These are phyloP conservation scores for Paralinhomoeus sp. DNA, from an alignment of 2,888 invertebrate genomes.

Conservation along the genomic window DNA sequence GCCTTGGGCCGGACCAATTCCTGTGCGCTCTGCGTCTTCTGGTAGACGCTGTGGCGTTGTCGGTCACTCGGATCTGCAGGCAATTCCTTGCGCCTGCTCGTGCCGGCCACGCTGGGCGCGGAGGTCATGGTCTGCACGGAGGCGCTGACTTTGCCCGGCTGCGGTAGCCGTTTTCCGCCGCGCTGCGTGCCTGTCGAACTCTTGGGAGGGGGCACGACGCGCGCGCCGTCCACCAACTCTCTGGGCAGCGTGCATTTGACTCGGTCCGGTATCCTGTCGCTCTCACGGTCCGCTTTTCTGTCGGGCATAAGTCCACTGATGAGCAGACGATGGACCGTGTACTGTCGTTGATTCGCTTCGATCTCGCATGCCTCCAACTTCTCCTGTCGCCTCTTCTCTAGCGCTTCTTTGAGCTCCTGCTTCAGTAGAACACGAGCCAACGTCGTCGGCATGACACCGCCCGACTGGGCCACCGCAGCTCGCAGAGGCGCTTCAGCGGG, in stretches of 20 bases:
- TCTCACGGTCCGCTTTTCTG: slow-evolving; percentile 1
- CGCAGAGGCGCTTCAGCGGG: neutral
- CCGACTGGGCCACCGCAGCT: too few species aligned
- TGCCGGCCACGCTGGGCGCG: neutral
- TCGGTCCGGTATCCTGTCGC: slow-evolving; percentile 18
- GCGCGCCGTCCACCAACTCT: slow-evolving; percentile 18
- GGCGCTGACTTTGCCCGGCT: neutral
- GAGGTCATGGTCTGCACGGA: slow-evolving; percentile 1
- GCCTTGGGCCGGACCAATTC: neutral
- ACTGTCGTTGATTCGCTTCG: slow-evolving; percentile 24
- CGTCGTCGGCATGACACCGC: slow-evolving; percentile 8
- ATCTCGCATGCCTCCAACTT: slow-evolving; percentile 30
- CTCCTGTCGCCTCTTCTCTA: slow-evolving; percentile 26
- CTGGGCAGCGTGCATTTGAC: slow-evolving; percentile 19
- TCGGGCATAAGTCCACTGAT: slow-evolving; percentile 19
- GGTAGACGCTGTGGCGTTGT: neutral
- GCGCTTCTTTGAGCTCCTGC: slow-evolving; percentile 31
- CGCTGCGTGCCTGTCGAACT: neutral
- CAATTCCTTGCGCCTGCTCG: neutral
- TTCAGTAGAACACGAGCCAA: slow-evolving; percentile 26
- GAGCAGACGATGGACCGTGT: slow-evolving; percentile 20
- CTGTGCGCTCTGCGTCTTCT: neutral
- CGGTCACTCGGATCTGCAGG: neutral
- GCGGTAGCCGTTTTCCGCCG: neutral
- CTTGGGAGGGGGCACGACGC: slow-evolving; percentile 12